phyloP scores from a whole-genome alignment of 2,888 invertebrate species.

The Melangyna quadrimaculata region DNA sequence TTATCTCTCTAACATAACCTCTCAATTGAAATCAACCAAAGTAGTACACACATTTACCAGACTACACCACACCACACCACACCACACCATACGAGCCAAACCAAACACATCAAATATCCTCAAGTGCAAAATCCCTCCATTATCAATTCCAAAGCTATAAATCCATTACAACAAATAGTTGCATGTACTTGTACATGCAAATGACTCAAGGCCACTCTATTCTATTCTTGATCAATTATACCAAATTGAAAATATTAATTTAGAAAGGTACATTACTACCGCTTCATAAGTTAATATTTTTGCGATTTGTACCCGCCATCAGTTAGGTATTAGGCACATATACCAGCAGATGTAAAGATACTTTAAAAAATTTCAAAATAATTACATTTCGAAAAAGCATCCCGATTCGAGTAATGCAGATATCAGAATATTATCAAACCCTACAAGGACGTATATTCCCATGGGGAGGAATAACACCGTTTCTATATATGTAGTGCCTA shows the following conservation, averaged over 20 bases:
- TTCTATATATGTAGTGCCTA: constrained; percentile 4
- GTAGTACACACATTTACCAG: not conserved
- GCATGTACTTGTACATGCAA: constrained; percentile 51
- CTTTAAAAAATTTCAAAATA: constrained; percentile 47
- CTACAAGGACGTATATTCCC: not conserved
- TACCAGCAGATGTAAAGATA: not conserved
- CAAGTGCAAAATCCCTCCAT: constrained; percentile 26
- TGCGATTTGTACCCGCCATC: not conserved
- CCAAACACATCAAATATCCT: constrained; percentile 40
- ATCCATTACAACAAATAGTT: constrained; percentile 43
- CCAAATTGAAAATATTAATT: constrained; percentile 44
- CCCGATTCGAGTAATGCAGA: constrained; percentile 36
- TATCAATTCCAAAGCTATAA: constrained; percentile 25
- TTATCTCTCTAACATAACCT: constrained; percentile 40
- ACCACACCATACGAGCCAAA: not conserved
- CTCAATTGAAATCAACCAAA: constrained; percentile 38
- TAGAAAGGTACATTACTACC: not conserved
- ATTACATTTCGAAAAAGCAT: constrained; percentile 47
- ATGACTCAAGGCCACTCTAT: constrained; percentile 62
- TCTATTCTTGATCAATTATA: constrained; percentile 53
- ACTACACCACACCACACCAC: not conserved
- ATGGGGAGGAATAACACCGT: not conserved
- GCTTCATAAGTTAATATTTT: constrained; percentile 16
- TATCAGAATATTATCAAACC: constrained; percentile 28
- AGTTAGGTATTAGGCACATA: not conserved